Percentiles rank a stretch among this genome's conserved stretches.
These are phyloP conservation scores for Pristiophorus japonicus DNA, from an alignment of 2,113 vertebrate species.

Conservation along the genomic window DNA sequence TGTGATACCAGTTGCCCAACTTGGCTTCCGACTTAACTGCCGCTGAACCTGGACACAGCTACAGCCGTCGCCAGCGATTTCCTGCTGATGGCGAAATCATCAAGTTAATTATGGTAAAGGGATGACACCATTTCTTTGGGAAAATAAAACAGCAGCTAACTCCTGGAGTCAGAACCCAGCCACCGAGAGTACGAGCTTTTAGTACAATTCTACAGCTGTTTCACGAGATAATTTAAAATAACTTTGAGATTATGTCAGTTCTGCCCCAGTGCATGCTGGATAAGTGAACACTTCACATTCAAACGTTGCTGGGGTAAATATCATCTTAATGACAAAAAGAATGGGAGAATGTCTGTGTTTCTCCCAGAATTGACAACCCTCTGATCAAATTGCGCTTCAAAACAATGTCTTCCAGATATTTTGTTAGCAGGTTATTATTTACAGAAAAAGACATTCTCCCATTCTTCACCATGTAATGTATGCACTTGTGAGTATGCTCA, in stretches of 20 bases:
- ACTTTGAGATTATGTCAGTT: background rate
- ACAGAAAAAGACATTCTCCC: background rate
- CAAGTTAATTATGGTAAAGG: conserved; percentile 27
- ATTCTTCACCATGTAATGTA: no score
- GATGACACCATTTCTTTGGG: conserved; percentile 18
- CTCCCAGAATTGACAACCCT: background rate
- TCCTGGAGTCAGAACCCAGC: background rate
- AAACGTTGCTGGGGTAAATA: background rate
- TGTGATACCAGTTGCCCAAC: conserved; percentile 31
- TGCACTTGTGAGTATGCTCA: no score
- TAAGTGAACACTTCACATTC: background rate
- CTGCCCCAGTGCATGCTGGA: background rate
- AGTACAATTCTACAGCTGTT: background rate
- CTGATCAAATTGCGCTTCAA: background rate
- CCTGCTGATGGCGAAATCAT: conserved; percentile 36
- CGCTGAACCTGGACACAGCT: conserved; percentile 23
- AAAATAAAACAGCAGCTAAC: conserved; percentile 3
- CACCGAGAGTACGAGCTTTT: background rate
- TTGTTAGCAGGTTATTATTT: background rate
- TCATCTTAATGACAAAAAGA: background rate
- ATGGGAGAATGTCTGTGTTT: background rate
- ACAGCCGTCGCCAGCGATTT: conserved; percentile 27
- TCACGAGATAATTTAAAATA: background rate
- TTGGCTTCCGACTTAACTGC: conserved; percentile 34
- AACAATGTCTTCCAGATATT: background rate